These are phyloP conservation scores for Cnemophilus loriae DNA, from an alignment of 2,113 vertebrate species.

Conservation along the genomic window DNA sequence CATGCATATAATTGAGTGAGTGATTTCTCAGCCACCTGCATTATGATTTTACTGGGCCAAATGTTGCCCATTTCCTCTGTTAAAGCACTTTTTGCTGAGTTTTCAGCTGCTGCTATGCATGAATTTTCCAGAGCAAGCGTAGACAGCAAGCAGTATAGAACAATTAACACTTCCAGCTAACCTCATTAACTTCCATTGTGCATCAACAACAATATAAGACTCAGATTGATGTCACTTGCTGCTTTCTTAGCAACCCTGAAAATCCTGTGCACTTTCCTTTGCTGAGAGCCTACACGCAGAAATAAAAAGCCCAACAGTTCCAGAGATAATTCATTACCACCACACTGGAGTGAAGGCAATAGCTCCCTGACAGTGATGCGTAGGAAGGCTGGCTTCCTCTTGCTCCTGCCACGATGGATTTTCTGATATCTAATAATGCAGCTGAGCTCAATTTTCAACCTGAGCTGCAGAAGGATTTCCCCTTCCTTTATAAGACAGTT, in stretches of 20 bases:
- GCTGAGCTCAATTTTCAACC: not conserved
- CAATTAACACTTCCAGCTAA: not conserved
- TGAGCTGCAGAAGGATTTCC: not conserved
- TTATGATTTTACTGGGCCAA: constrained; percentile 48
- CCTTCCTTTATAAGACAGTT: not conserved
- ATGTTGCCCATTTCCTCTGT: not conserved
- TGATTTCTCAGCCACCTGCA: constrained; percentile 57
- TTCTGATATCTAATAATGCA: constrained; percentile 16
- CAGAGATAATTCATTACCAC: constrained; percentile 25
- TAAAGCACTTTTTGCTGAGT: constrained; percentile 4
- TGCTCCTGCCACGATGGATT: not conserved
- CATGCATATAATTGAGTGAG: constrained; percentile 54
- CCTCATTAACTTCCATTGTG: not conserved
- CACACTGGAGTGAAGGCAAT: not conserved
- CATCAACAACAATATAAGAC: not conserved
- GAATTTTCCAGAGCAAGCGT: not conserved
- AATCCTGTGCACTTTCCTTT: not conserved
- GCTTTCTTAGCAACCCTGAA: not conserved
- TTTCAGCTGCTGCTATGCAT: constrained; percentile 27
- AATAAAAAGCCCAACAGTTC: not conserved
- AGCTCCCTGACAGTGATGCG: constrained; percentile 14
- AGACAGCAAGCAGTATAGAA: not conserved
- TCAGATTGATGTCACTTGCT: not conserved
- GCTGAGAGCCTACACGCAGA: not conserved
- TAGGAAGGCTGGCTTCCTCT: constrained; percentile 20